These are phyloP conservation scores for Theodoxus fluviatilis DNA, from an alignment of 2,888 invertebrate species.

Conservation along the genomic window DNA sequence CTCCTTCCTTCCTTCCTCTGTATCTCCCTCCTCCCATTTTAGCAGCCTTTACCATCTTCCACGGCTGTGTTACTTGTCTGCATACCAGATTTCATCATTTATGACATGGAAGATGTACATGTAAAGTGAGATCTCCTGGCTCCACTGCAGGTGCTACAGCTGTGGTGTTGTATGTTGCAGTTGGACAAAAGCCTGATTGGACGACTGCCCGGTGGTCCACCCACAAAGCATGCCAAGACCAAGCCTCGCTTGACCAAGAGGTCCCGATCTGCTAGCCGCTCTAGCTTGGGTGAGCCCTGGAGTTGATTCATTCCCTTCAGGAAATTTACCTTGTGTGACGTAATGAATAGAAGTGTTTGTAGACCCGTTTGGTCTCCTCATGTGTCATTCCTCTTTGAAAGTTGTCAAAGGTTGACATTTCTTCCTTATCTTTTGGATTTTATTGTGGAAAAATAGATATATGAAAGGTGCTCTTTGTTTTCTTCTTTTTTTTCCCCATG, in stretches of 20 bases:
- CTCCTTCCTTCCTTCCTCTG: not conserved
- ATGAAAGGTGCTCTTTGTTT: too few relatives aligned
- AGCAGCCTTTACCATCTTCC: too few relatives aligned
- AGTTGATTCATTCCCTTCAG: not conserved
- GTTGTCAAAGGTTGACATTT: too few relatives aligned
- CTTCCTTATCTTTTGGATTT: too few relatives aligned
- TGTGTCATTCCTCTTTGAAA: not conserved
- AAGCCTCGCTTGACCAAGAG: too few relatives aligned
- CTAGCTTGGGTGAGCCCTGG: constrained; percentile 22
- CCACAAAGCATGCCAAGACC: constrained; percentile 35
- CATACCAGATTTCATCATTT: too few relatives aligned
- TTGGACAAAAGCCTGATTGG: constrained; percentile 50
- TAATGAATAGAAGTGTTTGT: not conserved
- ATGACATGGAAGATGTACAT: too few relatives aligned
- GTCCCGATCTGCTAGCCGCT: constrained; percentile 10
- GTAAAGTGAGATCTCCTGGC: too few relatives aligned
- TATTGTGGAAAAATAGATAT: too few relatives aligned
- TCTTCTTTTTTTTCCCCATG: not conserved
- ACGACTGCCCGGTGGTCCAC: constrained; percentile 45
- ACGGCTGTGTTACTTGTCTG: too few relatives aligned
- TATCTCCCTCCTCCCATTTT: too few relatives aligned
- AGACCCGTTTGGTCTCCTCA: not conserved
- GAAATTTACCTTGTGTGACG: not conserved
- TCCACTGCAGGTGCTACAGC: too few relatives aligned
- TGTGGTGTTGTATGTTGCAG: constrained; percentile 35